Evolutionary conservation across 2,113 vertebrate genomes (phyloP).

Genomic region (Poeciliopsis turrubarensis): DNA sequence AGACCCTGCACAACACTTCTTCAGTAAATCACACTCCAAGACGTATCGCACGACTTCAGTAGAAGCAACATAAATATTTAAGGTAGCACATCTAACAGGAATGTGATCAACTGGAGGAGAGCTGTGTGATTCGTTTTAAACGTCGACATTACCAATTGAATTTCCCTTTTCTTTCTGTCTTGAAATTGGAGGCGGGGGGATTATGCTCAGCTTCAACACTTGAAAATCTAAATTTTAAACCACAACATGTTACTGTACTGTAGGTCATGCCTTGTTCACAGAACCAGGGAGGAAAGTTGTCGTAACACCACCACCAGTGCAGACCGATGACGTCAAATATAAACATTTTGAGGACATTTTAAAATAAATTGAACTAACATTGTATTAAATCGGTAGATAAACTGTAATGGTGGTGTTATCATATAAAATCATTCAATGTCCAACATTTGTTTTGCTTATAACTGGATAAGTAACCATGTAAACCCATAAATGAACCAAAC

Average conservation of each 20-base stretch:
- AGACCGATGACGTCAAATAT: not conserved
- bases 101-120: not conserved
- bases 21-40: not conserved
- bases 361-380: not conserved
- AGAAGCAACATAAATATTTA: not conserved
- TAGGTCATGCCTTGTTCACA: not conserved
- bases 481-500: constrained; percentile 24
- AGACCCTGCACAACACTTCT: not conserved
- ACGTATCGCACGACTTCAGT: not conserved
- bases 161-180: not conserved
- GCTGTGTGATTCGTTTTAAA: not conserved
- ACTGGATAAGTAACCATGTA: constrained; percentile 4
- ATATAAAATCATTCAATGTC: constrained; percentile 17
- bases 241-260: not conserved
- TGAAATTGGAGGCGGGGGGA: not conserved
- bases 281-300: not conserved
- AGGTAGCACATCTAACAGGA: not conserved
- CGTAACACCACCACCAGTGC: constrained; percentile 45
- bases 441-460: not conserved
- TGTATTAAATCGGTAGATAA: not conserved
- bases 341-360: not conserved
- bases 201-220: constrained; percentile 16
- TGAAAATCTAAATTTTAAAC: constrained; percentile 17
- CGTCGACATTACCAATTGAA: constrained; percentile 5
- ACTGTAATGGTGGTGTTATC: constrained; percentile 31